These are phyloP conservation scores for Cryptocheilus praepositus DNA, from an alignment of 2,888 invertebrate species.

Conservation along the genomic window DNA sequence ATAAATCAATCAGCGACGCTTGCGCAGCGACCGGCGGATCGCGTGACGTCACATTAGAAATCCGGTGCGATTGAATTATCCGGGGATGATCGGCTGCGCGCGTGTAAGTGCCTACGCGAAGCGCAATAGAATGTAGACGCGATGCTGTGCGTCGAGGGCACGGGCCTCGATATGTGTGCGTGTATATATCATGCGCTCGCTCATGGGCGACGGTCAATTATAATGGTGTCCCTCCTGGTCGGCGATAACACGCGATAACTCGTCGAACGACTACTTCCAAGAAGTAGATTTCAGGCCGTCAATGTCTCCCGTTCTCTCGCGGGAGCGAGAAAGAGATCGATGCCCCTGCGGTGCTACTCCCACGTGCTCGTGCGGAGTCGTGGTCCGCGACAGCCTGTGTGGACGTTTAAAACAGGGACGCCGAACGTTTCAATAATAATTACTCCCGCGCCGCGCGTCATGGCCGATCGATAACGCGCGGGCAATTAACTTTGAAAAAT, in stretches of 20 bases:
- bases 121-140: no score
- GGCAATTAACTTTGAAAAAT: conserved; percentile 67
- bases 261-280: conserved; percentile 21
- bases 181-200: background rate
- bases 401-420: conserved; percentile 17
- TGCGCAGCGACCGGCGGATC: no score
- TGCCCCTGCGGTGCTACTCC: background rate
- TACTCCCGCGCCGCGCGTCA: conserved; percentile 55
- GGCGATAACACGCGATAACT: conserved; percentile 18
- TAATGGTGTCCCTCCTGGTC: background rate
- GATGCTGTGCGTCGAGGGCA: no score
- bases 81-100: background rate
- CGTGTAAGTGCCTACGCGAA: no score
- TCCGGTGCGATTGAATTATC: background rate
- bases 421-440: conserved; percentile 45
- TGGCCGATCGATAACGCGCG: conserved; percentile 56
- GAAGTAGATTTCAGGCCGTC: conserved; percentile 24
- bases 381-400: no score
- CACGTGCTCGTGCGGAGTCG: conserved; percentile 6
- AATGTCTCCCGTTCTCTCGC: no score
- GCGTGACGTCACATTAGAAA: background rate
- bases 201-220: conserved; percentile 5
- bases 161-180: background rate
- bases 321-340: no score
- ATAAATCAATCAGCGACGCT: no score